Evolutionary conservation across 2,888 invertebrate genomes (phyloP), one percentile per base, ranked within the genome.

Genomic region (Lepidochrysops patricia): DNA sequence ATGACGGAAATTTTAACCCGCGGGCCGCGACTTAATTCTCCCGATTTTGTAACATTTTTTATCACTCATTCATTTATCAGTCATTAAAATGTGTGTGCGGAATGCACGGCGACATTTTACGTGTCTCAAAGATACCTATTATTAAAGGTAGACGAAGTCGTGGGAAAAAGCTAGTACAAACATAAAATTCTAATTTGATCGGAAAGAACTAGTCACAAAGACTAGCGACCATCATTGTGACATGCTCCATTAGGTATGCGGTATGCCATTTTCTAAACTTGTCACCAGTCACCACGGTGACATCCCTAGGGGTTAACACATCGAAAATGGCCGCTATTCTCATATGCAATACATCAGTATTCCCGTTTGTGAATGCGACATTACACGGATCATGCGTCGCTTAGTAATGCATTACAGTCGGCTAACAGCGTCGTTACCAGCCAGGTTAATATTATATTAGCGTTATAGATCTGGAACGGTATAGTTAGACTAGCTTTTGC

Each of bases 291-390:
- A 23, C 37, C 29, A n/a, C n/a, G 1, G 29, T 9, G 7, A 29
- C 29, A 43, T 43, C 23, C 43, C 34, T 34, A 50, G 6, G 50
- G 26, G n/a, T 50, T 50, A 13, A 26, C 26, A 26, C 26, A 37
- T 37, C 13, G 37, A 13, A 37, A n/a, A 15, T 4, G 15, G 13
- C 32, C 13, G 34, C 13, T 50, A 34, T 58, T 29, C 32, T 25
- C 25, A n/a, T 12, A 43, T 49, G 29, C 58, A 48, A 49, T 26
- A 37, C 37, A 57, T 57, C 25, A 34, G 32, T n/a, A 25, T 57
- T 26, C 37, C 52, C 59, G 59, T 59, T 52, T 59, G 59, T 52
- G 35, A 50, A 59, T 59, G 58, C 58, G 13, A 35, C 58, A 58
- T 58, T 58, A 52, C 49, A 50, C 58, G 34, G 49, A 49, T 58